Evolutionary conservation across 2,888 invertebrate genomes (phyloP).

Genomic region (Machimus atricapillus): DNA sequence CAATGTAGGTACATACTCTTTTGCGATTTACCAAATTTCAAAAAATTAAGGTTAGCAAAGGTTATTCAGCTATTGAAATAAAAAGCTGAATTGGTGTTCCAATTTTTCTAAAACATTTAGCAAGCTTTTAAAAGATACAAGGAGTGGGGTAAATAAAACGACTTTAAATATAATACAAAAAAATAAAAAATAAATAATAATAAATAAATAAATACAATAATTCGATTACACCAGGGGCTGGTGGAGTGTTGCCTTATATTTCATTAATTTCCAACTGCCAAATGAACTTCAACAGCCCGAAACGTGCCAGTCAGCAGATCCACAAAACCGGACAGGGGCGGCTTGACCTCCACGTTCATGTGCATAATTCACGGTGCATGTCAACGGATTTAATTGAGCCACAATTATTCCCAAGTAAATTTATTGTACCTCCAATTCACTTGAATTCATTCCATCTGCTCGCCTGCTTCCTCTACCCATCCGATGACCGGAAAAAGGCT

Average conservation of each 20-base stretch:
- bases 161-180: too few species aligned
- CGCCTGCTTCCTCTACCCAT: neutral
- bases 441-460: neutral
- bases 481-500: neutral
- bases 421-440: constrained; percentile 4
- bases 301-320: neutral
- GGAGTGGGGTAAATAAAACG: neutral
- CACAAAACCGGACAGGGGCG: neutral
- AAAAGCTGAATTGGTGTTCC: too few species aligned
- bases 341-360: neutral
- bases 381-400: constrained; percentile 15
- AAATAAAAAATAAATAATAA: neutral
- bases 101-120: too few species aligned
- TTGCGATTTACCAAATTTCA: too few species aligned
- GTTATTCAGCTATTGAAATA: too few species aligned
- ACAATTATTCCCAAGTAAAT: constrained; percentile 2
- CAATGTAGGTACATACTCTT: too few species aligned
- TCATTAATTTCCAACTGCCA: neutral
- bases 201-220: neutral
- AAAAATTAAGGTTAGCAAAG: too few species aligned
- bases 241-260: neutral
- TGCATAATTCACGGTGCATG: neutral
- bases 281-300: neutral
- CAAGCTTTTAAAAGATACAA: too few species aligned
- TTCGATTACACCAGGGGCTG: neutral